Percentiles rank a stretch among this genome's conserved stretches.
These are phyloP conservation scores for Liopterus haemorrhoidalis DNA, from an alignment of 2,888 invertebrate species.

Conservation along the genomic window DNA sequence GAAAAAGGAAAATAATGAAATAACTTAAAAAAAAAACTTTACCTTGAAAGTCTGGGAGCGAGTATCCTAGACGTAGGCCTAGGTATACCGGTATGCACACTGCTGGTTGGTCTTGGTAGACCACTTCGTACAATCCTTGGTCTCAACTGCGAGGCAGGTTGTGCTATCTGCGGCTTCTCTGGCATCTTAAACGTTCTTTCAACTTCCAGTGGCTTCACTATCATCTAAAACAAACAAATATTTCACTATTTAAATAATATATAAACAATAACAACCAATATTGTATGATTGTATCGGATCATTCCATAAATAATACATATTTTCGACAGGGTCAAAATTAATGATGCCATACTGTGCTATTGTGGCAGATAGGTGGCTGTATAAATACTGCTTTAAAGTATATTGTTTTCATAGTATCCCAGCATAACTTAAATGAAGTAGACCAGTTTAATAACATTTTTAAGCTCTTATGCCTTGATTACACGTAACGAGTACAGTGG, in stretches of 20 bases:
- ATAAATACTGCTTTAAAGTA: too few species aligned
- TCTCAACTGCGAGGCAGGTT: slow-evolving; percentile 22
- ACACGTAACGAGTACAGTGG: too few species aligned
- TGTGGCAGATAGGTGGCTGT: too few species aligned
- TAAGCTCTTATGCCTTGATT: too few species aligned
- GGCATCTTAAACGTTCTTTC: slow-evolving; percentile 8
- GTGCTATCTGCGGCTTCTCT: slow-evolving; percentile 12
- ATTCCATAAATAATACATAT: slow-evolving; percentile 1
- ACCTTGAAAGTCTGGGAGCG: slow-evolving; percentile 32
- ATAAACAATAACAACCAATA: neutral
- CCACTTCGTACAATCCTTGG: slow-evolving; percentile 37
- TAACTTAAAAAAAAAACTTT: slow-evolving; percentile 7
- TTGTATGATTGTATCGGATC: neutral
- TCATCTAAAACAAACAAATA: slow-evolving; percentile 18
- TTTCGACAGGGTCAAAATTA: neutral
- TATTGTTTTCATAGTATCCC: too few species aligned
- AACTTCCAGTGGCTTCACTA: slow-evolving; percentile 25
- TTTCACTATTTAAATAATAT: slow-evolving; percentile 1
- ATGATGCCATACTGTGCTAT: slow-evolving; percentile 7
- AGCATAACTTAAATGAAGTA: too few species aligned
- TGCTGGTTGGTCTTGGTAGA: slow-evolving; percentile 41
- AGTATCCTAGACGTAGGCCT: slow-evolving; percentile 43
- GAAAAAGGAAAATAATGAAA: neutral
- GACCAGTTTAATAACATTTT: too few species aligned
- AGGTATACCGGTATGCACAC: slow-evolving; percentile 37